These are phyloP conservation scores for Anniella stebbinsi DNA, from an alignment of 2,797 vertebrate species.

Conservation along the genomic window DNA sequence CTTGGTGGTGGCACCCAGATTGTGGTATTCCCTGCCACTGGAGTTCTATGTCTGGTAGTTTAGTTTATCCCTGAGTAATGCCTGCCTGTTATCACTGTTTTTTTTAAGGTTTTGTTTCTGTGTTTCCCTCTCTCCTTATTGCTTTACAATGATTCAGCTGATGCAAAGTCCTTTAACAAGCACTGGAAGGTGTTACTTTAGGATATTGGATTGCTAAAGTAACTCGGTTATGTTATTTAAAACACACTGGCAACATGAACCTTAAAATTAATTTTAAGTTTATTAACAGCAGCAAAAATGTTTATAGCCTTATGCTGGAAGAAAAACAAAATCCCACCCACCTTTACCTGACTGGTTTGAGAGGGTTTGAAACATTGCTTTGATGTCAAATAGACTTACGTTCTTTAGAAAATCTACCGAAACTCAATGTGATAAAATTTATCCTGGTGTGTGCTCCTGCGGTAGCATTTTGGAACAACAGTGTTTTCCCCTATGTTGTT, in stretches of 20 bases:
- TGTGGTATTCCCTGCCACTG: neutral
- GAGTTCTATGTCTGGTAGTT: neutral
- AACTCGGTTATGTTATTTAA: neutral
- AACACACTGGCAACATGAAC: neutral
- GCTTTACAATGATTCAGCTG: neutral
- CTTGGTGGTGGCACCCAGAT: neutral
- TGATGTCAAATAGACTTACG: too few relatives aligned
- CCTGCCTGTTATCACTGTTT: neutral
- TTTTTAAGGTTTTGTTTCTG: neutral
- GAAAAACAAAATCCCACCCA: neutral
- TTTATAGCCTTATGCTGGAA: neutral
- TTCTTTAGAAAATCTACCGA: neutral
- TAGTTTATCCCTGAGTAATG: too few relatives aligned
- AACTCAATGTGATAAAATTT: neutral
- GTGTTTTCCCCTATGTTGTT: neutral
- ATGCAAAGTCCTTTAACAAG: neutral
- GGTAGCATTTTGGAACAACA: too few relatives aligned
- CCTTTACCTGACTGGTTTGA: neutral
- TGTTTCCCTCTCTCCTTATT: neutral
- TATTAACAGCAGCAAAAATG: neutral
- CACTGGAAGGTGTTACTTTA: too few relatives aligned
- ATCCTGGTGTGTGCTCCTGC: neutral
- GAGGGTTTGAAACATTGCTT: too few relatives aligned
- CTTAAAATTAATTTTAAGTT: neutral
- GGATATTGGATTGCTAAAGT: neutral